Percentiles rank a stretch among this genome's conserved stretches.
These are phyloP conservation scores for Manis crassicaudata DNA, from an alignment of 2,797 vertebrate genomes.

Conservation along the genomic window DNA sequence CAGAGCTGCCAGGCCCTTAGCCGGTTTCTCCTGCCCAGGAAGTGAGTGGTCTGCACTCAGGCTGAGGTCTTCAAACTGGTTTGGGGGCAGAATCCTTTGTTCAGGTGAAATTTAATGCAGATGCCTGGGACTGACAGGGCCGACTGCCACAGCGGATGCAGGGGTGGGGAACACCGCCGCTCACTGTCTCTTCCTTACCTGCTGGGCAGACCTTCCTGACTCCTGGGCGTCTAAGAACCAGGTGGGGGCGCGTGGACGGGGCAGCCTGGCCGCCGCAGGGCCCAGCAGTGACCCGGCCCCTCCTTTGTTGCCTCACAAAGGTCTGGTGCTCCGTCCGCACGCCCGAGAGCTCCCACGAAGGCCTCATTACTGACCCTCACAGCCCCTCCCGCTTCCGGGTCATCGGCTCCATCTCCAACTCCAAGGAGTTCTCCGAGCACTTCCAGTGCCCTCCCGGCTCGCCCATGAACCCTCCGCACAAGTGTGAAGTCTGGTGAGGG, in stretches of 20 bases:
- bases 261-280: neutral
- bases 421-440: conserved; percentile 93
- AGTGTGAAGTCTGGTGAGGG: conserved; percentile 96
- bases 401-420: conserved; percentile 96
- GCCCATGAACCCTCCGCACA: conserved; percentile 95
- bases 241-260: neutral
- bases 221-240: neutral
- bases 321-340: conserved; percentile 98
- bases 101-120: neutral
- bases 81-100: neutral
- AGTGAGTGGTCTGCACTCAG: neutral
- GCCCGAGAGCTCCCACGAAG: conserved; percentile 95
- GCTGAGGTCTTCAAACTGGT: neutral
- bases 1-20: neutral
- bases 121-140: neutral
- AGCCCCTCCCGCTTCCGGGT: conserved; percentile 96
- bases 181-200: neutral
- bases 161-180: neutral
- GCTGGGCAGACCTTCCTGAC: neutral
- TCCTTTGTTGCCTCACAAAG: conserved; percentile 76
- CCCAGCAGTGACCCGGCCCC: neutral
- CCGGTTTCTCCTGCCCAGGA: neutral
- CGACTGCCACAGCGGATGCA: accelerated
- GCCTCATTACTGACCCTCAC: conserved; percentile 96
- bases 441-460: conserved; percentile 91